Conservation (phyloP, 2,888 invertebrate species). For the Spilarctia lutea region DNA sequence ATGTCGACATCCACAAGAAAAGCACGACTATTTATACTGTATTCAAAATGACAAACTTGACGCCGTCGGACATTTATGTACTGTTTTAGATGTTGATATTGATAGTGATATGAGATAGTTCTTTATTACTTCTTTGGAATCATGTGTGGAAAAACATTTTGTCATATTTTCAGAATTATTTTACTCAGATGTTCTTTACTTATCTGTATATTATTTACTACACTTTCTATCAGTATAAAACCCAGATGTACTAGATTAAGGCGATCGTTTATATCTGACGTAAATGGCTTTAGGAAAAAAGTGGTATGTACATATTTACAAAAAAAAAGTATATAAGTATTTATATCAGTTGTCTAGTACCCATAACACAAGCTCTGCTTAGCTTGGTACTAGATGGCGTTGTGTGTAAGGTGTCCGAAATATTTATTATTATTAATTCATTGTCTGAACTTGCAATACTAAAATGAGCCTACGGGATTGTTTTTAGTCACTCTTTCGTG, state of each 20-base stretch:
- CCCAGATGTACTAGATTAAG: background rate
- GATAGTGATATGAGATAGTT: conserved; percentile 25
- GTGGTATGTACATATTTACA: no score
- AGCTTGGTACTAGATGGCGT: no score
- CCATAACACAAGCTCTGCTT: no score
- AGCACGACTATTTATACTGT: conserved; percentile 37
- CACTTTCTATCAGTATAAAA: background rate
- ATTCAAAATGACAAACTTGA: conserved; percentile 45
- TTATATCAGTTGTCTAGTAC: no score
- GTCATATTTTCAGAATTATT: background rate
- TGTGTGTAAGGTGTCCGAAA: no score
- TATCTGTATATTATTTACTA: background rate
- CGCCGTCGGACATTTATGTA: conserved; percentile 25
- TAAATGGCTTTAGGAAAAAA: background rate
- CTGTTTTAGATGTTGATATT: conserved; percentile 34
- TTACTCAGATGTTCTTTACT: background rate
- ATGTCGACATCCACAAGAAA: conserved; percentile 45
- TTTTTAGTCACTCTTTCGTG: background rate
- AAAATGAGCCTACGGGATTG: background rate
- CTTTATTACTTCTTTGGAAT: background rate
- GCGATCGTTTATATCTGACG: background rate
- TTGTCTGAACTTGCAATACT: background rate
- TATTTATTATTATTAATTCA: no score
- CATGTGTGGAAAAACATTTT: background rate
- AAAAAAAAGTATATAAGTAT: no score